These are phyloP conservation scores for Subacronicta megacephala DNA, from an alignment of 2,888 invertebrate genomes.

Conservation along the genomic window DNA sequence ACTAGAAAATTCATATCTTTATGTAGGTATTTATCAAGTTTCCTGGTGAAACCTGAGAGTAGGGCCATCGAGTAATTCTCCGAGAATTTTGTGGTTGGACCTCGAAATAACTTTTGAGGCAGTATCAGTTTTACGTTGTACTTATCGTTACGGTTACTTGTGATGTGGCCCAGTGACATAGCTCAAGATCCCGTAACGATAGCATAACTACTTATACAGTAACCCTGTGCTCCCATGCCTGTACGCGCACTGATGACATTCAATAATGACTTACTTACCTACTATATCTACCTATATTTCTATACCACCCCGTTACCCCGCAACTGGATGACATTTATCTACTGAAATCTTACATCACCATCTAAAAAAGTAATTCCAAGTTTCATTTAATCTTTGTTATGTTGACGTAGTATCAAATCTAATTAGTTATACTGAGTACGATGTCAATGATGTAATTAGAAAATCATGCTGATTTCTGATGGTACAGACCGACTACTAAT, in stretches of 20 bases:
- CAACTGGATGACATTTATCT: too few species aligned
- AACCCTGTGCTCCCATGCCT: slow-evolving; percentile 27
- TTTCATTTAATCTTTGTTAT: slow-evolving; percentile 11
- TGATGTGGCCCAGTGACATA: slow-evolving; percentile 46
- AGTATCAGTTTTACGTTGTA: background rate
- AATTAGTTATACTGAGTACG: slow-evolving; percentile 21
- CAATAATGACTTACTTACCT: too few species aligned
- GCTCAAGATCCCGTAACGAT: slow-evolving; percentile 40
- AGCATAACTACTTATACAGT: slow-evolving; percentile 37
- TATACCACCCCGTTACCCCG: too few species aligned
- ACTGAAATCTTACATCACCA: too few species aligned
- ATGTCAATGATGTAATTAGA: slow-evolving; percentile 15
- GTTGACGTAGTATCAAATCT: slow-evolving; percentile 19
- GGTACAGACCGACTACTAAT: slow-evolving; percentile 34
- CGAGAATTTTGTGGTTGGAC: too few species aligned
- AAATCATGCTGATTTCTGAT: slow-evolving; percentile 24
- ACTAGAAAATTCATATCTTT: too few species aligned
- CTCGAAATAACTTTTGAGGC: too few species aligned
- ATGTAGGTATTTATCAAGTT: too few species aligned
- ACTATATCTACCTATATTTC: too few species aligned
- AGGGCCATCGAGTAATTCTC: too few species aligned
- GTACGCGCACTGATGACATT: slow-evolving; percentile 20
- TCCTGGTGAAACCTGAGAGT: too few species aligned
- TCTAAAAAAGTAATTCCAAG: too few species aligned
- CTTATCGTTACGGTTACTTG: slow-evolving; percentile 7